Base-by-base conservation (phyloP, 2,888 invertebrate genomes). In the Mesorhabditis spiculigera region DNA sequence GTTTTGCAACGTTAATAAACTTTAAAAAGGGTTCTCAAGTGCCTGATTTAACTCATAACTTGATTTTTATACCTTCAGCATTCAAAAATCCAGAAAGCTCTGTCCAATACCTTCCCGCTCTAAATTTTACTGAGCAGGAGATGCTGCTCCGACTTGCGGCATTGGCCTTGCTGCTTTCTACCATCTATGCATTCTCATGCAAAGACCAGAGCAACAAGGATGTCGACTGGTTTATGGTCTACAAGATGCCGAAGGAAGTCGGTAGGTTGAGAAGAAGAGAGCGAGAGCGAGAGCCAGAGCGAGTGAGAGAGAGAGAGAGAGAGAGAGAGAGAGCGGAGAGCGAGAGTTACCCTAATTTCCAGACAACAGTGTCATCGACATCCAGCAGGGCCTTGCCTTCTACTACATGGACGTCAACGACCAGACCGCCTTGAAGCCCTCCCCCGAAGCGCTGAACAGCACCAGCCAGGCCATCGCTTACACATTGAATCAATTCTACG, bases 351-450 rank as follows among this genome's bases (percentile, higher is more conserved):
- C 10, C 58, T 50, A n/a, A 1, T 50, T 50, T 50, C 58, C 58
- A 50, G 76, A 80, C 64, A 77, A 76, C 43, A 74, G 75, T 0
- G 70, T 78, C 4, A 68, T 76, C 10, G 82, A 80, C 5, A 67
- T 81, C 5, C 70, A 69, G 6, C 69, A 73, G 6, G 81, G 82
- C 16, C 66, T 74, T 42, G 82, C 73, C 5, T 81, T 78, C 75
- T 82, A 82, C 69, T 82, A 82, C 50, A 74, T 82, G 45, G 82
- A 82, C 70, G 75, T 77, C 4, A 78, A 80, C 58, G 74, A 75
- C 66, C 74, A 77, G 44, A 75, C 76, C 16, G 41, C 76, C 4
- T 68, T 82, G 63, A 65, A 68, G 10, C 77, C 79, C 13, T 81
- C 81, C 6, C 44, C 73, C 4, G 74, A 78, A 45, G 74, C 78